These are phyloP conservation scores for Felis chaus DNA, from an alignment of 2,113 vertebrate genomes.

Conservation along the genomic window DNA sequence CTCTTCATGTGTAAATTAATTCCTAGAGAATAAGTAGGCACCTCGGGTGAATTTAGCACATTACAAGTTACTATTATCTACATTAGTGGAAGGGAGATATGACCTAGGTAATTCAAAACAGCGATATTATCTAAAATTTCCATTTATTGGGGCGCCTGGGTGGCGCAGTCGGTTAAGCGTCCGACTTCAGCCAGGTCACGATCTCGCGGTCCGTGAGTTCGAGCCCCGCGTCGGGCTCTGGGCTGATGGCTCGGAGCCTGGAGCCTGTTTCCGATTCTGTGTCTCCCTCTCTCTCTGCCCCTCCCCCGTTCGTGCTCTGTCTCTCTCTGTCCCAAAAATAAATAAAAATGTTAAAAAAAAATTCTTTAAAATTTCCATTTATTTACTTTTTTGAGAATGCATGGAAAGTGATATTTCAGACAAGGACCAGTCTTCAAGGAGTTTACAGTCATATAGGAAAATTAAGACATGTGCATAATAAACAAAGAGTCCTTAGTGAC, in stretches of 20 bases:
- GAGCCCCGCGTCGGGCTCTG: no score
- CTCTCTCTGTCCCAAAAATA: no score
- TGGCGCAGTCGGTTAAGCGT: no score
- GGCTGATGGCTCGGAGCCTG: no score
- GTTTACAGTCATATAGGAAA: neutral
- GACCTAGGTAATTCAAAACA: neutral
- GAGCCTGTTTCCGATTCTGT: no score
- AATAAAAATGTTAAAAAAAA: no score
- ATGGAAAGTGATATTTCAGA: neutral
- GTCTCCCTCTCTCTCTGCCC: no score
- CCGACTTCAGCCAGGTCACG: no score
- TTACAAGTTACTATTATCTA: neutral
- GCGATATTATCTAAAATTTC: neutral
- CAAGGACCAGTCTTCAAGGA: neutral
- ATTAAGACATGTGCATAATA: neutral
- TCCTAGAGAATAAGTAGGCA: neutral
- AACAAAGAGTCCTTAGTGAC: neutral
- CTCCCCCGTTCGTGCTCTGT: no score
- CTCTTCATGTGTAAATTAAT: constrained; percentile 34
- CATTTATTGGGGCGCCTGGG: no score
- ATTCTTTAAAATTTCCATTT: neutral
- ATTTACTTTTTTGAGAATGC: neutral
- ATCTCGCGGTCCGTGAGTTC: no score
- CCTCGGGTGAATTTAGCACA: neutral
- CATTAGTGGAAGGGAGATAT: neutral